Evolutionary conservation across 2,113 vertebrate species (phyloP).

Genomic region (Mormyrus iriodes): DNA sequence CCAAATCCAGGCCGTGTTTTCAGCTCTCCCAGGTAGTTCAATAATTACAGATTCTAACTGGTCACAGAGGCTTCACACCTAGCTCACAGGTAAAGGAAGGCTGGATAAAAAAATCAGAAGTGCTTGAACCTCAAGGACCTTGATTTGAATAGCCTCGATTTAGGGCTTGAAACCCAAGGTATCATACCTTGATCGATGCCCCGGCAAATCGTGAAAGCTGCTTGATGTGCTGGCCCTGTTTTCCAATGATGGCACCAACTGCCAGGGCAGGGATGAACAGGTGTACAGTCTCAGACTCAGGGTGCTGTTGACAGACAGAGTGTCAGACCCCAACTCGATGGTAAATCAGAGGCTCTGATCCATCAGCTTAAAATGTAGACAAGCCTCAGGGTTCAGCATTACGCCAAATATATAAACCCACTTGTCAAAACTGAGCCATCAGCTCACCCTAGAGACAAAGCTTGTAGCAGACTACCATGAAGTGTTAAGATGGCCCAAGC

Average conservation of each 20-base stretch:
- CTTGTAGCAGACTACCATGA: background rate
- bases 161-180: background rate
- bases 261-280: constrained; percentile 94
- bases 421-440: background rate
- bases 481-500: background rate
- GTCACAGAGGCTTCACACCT: background rate
- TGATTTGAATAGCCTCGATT: background rate
- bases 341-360: too few relatives aligned
- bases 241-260: constrained; percentile 96
- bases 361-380: background rate
- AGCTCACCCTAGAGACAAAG: background rate
- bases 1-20: background rate
- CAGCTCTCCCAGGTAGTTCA: too few relatives aligned
- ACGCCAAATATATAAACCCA: background rate
- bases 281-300: constrained; percentile 91
- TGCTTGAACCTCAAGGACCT: background rate
- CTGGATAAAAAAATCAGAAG: background rate
- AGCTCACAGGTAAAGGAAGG: background rate
- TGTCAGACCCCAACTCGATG: background rate
- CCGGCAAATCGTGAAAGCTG: constrained; percentile 95
- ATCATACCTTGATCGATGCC: constrained; percentile 90
- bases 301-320: constrained; percentile 58
- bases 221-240: constrained; percentile 98
- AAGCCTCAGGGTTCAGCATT: background rate
- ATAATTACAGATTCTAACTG: background rate